Evolutionary conservation across 2,113 vertebrate genomes (phyloP), one percentile per base, ranked within the genome.

Genomic region (Elgaria multicarinata): DNA sequence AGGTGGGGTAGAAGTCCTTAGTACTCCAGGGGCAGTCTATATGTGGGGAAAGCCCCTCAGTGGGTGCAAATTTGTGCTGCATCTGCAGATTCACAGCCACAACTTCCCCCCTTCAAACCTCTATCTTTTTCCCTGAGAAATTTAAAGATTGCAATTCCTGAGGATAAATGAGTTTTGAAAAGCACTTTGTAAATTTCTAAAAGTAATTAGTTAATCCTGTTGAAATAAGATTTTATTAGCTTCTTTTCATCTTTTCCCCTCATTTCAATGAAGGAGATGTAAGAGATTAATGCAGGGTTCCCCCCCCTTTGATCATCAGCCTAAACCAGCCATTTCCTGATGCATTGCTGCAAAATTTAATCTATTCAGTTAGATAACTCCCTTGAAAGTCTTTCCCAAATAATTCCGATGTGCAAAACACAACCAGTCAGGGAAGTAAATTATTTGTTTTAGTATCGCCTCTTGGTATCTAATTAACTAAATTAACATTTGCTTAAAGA

Each of bases 401-500:
- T 75, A 46, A 62, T 26, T 55, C 71, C 82, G 22, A 83, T 89
- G 44, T 89, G 12, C 74, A 42, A 89, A 93, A 91, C 39, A 46
- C 39, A 91, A 92, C 92, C 55, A 28, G 44, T 89, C 66, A 55
- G 75, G 78, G 58, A 92, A 77, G 85, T 89, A 26, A 83, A 62
- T 69, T 87, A 75, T 90, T 94, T 92, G 26, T 46, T 90, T 86
- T 89, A 33, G 79, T 64, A 18, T 3, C 92, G 58, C 71, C 67
- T 93, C 55, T 42, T 79, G 91, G 50, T 88, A 53, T 87, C 53
- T 85, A 79, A 71, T 88, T 81, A 89, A 81, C 44, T 9, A 72
- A 82, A 77, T 46, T 42, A 71, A 24, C 83, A 87, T 87, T 82
- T 79, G 53, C 81, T 95, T 90, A 9, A 39, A 67, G 33, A 55